A percentile compares a stretch with the other conserved stretches of the same genome.
Evolutionary conservation across 92 coral and sea anemone genomes (phyloP).

Genomic region (Epizoanthus stellaris): DNA sequence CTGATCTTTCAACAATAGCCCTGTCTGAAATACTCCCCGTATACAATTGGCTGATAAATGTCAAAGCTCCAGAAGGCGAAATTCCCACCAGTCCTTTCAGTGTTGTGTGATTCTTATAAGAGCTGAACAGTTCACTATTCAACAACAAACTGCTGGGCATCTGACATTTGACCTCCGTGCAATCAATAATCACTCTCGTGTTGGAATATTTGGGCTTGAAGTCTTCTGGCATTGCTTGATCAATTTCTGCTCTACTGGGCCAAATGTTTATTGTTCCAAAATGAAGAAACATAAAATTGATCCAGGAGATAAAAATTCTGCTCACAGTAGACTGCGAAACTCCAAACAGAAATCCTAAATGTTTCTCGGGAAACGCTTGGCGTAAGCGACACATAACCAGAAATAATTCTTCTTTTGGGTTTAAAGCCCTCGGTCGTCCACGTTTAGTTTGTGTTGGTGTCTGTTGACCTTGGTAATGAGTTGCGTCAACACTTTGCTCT

Average conservation of each 20-base stretch:
- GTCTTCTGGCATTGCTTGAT: constrained; percentile 1
- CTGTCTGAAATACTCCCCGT: constrained; percentile 20
- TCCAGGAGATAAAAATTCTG: constrained; percentile 12
- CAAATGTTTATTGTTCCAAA: constrained; percentile 9
- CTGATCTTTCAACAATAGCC: constrained; percentile 14
- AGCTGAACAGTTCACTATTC: constrained; percentile 24
- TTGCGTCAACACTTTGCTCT: constrained; percentile 1
- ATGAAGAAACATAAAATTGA: constrained; percentile 6
- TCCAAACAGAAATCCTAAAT: not conserved
- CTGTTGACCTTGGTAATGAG: not conserved
- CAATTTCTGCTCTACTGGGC: not conserved
- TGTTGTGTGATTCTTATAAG: constrained; percentile 12
- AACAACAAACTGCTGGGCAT: constrained; percentile 14
- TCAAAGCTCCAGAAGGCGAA: constrained; percentile 1
- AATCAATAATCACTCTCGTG: constrained; percentile 5
- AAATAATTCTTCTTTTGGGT: constrained; percentile 5
- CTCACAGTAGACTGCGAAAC: constrained; percentile 14
- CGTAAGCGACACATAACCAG: not conserved
- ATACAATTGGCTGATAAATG: constrained; percentile 16
- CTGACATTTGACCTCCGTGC: not conserved
- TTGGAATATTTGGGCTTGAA: constrained; percentile 4
- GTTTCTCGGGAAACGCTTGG: constrained; percentile 1
- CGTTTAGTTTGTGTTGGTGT: not conserved
- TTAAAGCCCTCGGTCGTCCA: not conserved
- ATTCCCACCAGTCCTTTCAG: constrained; percentile 21